Evolutionary conservation across 1,140 invertebrate species (phyloP).

Genomic region (Hypothenemus hampei): DNA sequence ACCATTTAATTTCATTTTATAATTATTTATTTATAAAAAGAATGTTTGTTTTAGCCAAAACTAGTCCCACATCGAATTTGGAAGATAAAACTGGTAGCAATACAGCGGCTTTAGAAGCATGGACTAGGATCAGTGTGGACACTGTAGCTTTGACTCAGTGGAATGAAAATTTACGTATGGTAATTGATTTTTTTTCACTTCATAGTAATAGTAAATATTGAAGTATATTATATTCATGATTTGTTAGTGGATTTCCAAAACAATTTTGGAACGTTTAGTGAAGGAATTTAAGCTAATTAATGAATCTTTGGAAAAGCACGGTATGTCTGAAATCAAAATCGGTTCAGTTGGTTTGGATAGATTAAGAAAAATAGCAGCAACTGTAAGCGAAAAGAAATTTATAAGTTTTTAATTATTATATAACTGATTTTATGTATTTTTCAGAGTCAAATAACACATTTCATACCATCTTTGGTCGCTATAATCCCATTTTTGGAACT

Average conservation of each 20-base stretch:
- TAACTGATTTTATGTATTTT: not conserved
- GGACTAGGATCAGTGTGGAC: conserved; percentile 59
- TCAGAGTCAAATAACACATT: conserved; percentile 8
- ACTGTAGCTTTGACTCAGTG: conserved; percentile 57
- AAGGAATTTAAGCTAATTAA: conserved; percentile 68
- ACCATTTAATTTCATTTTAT: no score
- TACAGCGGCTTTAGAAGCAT: conserved; percentile 50
- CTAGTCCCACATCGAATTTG: conserved; percentile 43
- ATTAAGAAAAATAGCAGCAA: conserved; percentile 61
- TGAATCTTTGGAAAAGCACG: conserved; percentile 58
- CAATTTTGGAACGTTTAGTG: conserved; percentile 64
- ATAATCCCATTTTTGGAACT: conserved; percentile 75
- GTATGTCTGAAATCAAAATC: conserved; percentile 64
- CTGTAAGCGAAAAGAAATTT: no score
- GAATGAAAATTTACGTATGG: conserved; percentile 62
- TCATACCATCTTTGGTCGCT: conserved; percentile 48
- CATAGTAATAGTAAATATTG: conserved; percentile 18
- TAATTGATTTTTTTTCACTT: conserved; percentile 36
- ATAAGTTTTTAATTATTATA: no score
- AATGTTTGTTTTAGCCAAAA: conserved; percentile 29
- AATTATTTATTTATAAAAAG: not conserved
- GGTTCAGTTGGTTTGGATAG: conserved; percentile 65
- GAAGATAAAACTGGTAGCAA: conserved; percentile 50
- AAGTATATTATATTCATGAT: not conserved
- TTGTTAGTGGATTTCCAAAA: conserved; percentile 72